A percentile compares a stretch with the other conserved stretches of the same genome.
Conservation (phyloP, 1,140 invertebrate genomes). For the Vanessa atalanta region DNA sequence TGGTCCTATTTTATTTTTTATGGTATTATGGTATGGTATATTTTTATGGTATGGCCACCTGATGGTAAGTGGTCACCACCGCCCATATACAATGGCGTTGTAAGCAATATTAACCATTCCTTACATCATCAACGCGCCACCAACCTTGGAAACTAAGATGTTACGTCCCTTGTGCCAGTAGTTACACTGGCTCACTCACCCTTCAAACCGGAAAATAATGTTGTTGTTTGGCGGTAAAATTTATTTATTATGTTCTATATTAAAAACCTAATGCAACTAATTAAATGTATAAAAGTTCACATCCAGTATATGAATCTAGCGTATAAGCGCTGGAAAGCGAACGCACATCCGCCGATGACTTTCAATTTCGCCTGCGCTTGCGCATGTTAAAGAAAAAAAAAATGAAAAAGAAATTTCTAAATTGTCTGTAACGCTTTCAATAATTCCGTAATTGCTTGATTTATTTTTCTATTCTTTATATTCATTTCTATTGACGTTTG, state of each 20-base stretch:
- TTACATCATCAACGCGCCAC: too few species aligned
- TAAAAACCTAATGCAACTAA: neutral
- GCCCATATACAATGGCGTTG: too few species aligned
- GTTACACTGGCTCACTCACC: too few species aligned
- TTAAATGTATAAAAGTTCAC: neutral
- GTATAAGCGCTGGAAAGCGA: constrained; percentile 28
- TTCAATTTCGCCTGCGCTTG: constrained; percentile 34
- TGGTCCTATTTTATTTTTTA: too few species aligned
- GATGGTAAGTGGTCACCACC: too few species aligned
- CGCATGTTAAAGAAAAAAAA: constrained; percentile 27
- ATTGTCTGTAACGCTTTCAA: constrained; percentile 36
- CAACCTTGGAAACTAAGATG: too few species aligned
- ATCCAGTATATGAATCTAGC: neutral
- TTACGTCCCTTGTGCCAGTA: too few species aligned
- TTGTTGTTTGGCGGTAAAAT: too few species aligned
- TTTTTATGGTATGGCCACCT: too few species aligned
- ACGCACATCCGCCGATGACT: constrained; percentile 34
- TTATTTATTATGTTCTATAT: neutral
- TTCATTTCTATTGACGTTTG: constrained; percentile 6
- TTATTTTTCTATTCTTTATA: constrained; percentile 19
- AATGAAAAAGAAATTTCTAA: constrained; percentile 32
- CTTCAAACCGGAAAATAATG: too few species aligned
- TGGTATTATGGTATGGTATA: too few species aligned
- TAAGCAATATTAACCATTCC: too few species aligned
- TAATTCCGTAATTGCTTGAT: constrained; percentile 34